phyloP scores from a whole-genome alignment of 2,888 invertebrate genomes.

The Scelioninae gen. 1 region DNA sequence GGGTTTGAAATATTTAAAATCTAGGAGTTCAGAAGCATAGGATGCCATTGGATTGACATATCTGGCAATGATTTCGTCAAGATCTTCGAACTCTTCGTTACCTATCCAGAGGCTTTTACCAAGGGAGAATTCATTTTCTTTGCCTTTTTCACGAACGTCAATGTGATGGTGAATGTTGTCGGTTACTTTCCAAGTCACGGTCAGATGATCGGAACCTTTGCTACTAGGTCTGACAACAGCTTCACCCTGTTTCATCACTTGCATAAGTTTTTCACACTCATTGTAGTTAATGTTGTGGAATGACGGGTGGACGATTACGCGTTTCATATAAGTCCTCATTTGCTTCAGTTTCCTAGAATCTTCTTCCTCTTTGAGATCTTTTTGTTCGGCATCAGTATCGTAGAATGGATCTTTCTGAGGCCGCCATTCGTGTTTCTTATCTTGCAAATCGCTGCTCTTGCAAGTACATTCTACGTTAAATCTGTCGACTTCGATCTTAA shows the following conservation, averaged over 20 bases:
- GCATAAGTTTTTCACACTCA: slow-evolving; percentile 96
- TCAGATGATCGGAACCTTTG: slow-evolving; percentile 97
- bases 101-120: slow-evolving; percentile 95
- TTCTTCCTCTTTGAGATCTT: slow-evolving; percentile 90
- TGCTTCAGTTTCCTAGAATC: slow-evolving; percentile 93
- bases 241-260: slow-evolving; percentile 97
- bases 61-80: slow-evolving; percentile 99
- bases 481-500: slow-evolving; percentile 97
- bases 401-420: slow-evolving; percentile 95
- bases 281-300: slow-evolving; percentile 98
- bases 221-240: slow-evolving; percentile 98
- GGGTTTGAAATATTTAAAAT: slow-evolving; percentile 95
- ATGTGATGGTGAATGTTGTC: slow-evolving; percentile 98
- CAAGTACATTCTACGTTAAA: slow-evolving; percentile 97
- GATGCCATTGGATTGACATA: slow-evolving; percentile 98
- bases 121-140: slow-evolving; percentile 97
- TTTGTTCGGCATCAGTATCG: slow-evolving; percentile 93
- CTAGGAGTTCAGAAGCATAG: slow-evolving; percentile 94
- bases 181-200: slow-evolving; percentile 99
- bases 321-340: slow-evolving; percentile 94
- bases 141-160: slow-evolving; percentile 97
- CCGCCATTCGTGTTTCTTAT: slow-evolving; percentile 95
- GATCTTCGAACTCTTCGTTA: slow-evolving; percentile 97
- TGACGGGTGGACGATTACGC: slow-evolving; percentile 98
- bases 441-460: slow-evolving; percentile 95